A percentile compares a stretch with the other conserved stretches of the same genome.
phyloP scores from a whole-genome alignment of 2,888 invertebrate genomes.

The Penaeus monodon region DNA sequence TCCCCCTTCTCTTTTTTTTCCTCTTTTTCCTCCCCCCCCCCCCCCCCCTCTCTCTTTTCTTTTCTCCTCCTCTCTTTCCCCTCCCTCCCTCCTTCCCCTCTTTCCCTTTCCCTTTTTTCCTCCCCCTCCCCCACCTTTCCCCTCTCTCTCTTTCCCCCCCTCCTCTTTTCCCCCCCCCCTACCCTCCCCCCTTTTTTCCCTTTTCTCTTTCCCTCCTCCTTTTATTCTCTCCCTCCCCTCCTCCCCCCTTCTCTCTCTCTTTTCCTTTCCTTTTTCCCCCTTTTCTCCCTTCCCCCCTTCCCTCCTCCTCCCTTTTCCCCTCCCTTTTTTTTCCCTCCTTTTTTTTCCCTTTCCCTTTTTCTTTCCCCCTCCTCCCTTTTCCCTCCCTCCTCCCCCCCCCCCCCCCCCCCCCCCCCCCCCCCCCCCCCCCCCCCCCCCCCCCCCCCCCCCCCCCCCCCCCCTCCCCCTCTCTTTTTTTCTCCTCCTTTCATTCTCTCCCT shows the following conservation, averaged over 20 bases:
- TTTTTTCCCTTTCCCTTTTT: too few species aligned
- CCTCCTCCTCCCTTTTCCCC: neutral
- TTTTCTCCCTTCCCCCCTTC: neutral
- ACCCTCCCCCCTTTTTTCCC: too few species aligned
- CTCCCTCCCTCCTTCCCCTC: neutral
- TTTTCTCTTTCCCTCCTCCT: too few species aligned
- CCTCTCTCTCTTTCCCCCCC: too few species aligned
- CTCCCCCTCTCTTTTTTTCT: neutral
- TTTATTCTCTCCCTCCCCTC: neutral
- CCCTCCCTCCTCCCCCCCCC: neutral
- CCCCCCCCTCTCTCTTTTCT: neutral
- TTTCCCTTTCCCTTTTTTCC: neutral
- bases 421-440: neutral
- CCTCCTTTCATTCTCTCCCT: neutral
- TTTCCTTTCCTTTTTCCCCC: neutral
- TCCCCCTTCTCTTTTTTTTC: neutral
- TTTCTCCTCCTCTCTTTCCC: neutral
- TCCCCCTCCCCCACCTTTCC: too few species aligned
- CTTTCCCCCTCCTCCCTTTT: neutral
- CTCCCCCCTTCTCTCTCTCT: neutral
- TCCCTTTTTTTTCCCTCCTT: too few species aligned
- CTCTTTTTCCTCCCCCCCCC: conserved; percentile 4
- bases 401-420: neutral
- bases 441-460: too few species aligned
- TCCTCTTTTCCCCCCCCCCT: too few species aligned